phyloP scores from a whole-genome alignment of 2,113 vertebrate genomes.

The Bufo bufo region DNA sequence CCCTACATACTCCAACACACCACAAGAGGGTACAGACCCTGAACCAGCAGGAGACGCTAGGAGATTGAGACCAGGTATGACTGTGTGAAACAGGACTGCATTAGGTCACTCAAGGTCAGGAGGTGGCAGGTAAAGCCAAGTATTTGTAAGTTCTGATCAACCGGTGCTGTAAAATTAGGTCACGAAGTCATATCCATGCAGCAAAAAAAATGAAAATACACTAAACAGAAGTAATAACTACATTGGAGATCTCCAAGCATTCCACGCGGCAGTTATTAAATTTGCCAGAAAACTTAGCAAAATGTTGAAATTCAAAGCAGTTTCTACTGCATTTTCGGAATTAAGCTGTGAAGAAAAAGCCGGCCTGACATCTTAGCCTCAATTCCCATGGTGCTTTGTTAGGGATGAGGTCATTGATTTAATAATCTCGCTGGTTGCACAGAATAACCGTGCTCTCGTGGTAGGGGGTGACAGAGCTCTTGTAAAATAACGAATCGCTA shows the following conservation, averaged over 20 bases:
- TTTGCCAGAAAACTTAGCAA: not conserved
- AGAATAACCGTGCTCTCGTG: not conserved
- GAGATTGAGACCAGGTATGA: no score
- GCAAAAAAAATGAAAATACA: not conserved
- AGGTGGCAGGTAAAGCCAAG: not conserved
- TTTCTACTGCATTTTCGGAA: constrained; percentile 56
- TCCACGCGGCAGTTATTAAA: not conserved
- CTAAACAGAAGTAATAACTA: not conserved
- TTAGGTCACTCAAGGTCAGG: not conserved
- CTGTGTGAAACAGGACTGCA: not conserved
- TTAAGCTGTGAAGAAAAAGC: not conserved
- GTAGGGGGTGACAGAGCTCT: constrained; percentile 28
- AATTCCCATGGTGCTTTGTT: constrained; percentile 10
- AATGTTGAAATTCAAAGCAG: not conserved
- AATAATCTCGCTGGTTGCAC: constrained; percentile 18
- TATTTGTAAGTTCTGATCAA: not conserved
- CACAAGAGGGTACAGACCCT: not conserved
- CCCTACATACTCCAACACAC: not conserved
- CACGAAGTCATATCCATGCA: not conserved
- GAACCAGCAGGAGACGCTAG: not conserved
- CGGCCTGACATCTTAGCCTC: not conserved
- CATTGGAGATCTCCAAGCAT: not conserved
- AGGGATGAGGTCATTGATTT: constrained; percentile 32
- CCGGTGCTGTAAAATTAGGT: not conserved
- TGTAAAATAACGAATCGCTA: constrained; percentile 40